phyloP scores from a whole-genome alignment of 2,113 vertebrate species.

The Apodemus speciosus region DNA sequence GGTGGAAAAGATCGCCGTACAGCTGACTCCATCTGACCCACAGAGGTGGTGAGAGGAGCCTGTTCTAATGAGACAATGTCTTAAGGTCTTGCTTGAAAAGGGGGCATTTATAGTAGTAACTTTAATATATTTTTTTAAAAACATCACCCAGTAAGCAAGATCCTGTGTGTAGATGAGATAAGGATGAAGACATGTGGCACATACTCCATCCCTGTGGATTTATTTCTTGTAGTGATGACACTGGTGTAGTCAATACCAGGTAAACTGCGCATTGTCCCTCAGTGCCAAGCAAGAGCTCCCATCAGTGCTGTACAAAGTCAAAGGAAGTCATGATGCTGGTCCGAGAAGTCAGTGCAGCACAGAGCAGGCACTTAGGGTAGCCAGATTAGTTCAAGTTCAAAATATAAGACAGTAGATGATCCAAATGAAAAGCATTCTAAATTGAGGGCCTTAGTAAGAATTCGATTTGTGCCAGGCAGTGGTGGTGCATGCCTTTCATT shows the following conservation, averaged over 20 bases:
- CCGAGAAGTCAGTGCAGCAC: background rate
- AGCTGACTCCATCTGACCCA: background rate
- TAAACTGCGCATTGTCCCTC: background rate
- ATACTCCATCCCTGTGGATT: background rate
- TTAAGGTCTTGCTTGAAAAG: background rate
- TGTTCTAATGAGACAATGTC: background rate
- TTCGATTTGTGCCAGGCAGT: too few species aligned
- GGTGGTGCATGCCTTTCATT: too few species aligned
- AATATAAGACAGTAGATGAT: conserved; percentile 10
- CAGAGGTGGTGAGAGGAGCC: background rate
- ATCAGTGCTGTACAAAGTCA: background rate
- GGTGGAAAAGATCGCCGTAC: background rate
- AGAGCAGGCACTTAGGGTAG: background rate
- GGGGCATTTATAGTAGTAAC: conserved; percentile 21
- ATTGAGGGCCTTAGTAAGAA: background rate
- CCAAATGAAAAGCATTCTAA: conserved; percentile 25
- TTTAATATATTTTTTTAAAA: conserved; percentile 21
- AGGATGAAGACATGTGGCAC: background rate
- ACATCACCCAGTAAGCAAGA: background rate
- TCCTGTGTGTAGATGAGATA: background rate
- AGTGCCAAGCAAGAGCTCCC: background rate
- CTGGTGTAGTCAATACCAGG: background rate
- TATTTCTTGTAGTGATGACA: background rate
- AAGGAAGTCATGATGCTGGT: background rate
- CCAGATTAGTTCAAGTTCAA: background rate